phyloP scores from a whole-genome alignment of 2,113 vertebrate species.

The Hiodon tergisus region DNA sequence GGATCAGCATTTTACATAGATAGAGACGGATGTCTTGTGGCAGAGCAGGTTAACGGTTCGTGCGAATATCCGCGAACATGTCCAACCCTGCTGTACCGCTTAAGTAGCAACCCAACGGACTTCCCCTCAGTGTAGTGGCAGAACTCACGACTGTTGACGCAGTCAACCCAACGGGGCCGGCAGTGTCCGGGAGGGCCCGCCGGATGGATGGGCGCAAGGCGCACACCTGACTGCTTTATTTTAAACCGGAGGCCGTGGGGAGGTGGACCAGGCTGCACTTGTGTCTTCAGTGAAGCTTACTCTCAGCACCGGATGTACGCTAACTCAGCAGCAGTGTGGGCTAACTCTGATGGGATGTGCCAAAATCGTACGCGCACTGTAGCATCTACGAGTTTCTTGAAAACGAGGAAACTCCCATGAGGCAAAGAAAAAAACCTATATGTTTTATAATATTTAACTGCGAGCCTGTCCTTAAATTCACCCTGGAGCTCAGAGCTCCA shows the following conservation, averaged over 20 bases:
- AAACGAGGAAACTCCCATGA: background rate
- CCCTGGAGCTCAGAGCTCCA: too few relatives aligned
- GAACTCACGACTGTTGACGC: too few relatives aligned
- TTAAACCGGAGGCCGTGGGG: background rate
- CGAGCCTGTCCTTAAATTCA: too few relatives aligned
- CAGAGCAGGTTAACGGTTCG: too few relatives aligned
- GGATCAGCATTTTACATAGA: slow-evolving; percentile 18
- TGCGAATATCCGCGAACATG: too few relatives aligned
- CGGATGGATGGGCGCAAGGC: background rate
- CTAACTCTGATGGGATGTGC: background rate
- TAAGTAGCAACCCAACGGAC: too few relatives aligned
- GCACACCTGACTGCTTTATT: too few relatives aligned
- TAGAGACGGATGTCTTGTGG: background rate
- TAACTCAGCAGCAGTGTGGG: slow-evolving; percentile 9
- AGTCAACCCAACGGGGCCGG: background rate
- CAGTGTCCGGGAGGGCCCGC: background rate
- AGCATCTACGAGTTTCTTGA: slow-evolving; percentile 10
- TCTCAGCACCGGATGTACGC: slow-evolving; percentile 13
- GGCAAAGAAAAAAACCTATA: background rate
- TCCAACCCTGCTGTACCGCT: too few relatives aligned
- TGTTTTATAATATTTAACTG: too few relatives aligned
- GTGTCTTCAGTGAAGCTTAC: slow-evolving; percentile 19
- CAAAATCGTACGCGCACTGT: slow-evolving; percentile 8
- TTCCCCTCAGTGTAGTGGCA: too few relatives aligned
- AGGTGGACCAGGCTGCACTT: background rate